phyloP scores from a whole-genome alignment of 2,113 vertebrate genomes.

The Chionodraco myersi region DNA sequence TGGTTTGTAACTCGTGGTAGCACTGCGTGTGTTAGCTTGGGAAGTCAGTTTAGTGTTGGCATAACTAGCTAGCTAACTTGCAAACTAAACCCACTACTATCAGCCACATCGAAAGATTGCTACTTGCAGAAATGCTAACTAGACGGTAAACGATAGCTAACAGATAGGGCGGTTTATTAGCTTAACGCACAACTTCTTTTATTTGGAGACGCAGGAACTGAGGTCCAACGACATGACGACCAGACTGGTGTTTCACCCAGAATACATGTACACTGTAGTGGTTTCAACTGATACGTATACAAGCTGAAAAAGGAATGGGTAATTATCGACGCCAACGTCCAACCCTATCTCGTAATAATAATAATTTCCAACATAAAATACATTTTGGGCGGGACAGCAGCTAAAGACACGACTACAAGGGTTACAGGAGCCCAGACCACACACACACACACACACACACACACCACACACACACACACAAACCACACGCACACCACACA shows the following conservation, averaged over 20 bases:
- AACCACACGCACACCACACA: conserved; percentile 30
- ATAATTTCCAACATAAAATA: neutral
- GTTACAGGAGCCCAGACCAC: conserved; percentile 28
- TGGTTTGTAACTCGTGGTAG: neutral
- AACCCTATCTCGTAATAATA: neutral
- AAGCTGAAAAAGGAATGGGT: neutral
- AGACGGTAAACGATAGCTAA: neutral
- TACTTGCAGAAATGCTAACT: neutral
- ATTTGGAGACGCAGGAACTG: too few relatives aligned
- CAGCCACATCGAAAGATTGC: too few relatives aligned
- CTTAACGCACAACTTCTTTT: neutral
- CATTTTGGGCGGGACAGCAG: neutral
- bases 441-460: conserved; percentile 13
- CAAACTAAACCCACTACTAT: neutral
- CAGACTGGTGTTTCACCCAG: neutral
- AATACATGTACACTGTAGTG: neutral
- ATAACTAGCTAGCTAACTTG: neutral
- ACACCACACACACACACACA: conserved; percentile 12
- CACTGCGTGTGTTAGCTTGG: neutral
- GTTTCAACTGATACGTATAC: neutral
- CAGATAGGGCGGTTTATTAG: neutral
- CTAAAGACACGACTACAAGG: too few relatives aligned
- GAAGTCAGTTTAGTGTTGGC: neutral
- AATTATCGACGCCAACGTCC: too few relatives aligned
- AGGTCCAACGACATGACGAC: too few relatives aligned